A percentile compares a stretch with the other conserved stretches of the same genome.
phyloP scores from a whole-genome alignment of 2,797 vertebrate species.

The Buphagus erythrorhynchus region DNA sequence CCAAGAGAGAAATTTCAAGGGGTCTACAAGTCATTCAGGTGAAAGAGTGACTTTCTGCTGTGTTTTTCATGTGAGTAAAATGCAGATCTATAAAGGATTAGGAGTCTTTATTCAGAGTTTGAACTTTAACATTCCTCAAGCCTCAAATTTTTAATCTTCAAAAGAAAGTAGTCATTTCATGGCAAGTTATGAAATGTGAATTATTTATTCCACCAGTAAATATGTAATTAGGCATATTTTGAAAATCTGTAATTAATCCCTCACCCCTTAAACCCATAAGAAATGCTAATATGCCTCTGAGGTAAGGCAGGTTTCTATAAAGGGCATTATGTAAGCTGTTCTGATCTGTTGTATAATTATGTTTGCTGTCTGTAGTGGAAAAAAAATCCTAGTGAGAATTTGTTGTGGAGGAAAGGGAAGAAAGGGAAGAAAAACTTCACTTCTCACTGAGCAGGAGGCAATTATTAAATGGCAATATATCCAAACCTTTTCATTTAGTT shows the following conservation, averaged over 20 bases:
- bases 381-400: conserved; percentile 56
- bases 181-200: conserved; percentile 63
- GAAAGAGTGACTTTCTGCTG: conserved; percentile 18
- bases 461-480: conserved; percentile 39
- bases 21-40: conserved; percentile 17
- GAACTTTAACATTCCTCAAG: conserved; percentile 66
- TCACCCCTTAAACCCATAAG: conserved; percentile 67
- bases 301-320: conserved; percentile 59
- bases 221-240: conserved; percentile 68
- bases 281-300: conserved; percentile 73
- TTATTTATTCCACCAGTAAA: conserved; percentile 72
- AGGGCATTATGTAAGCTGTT: conserved; percentile 59
- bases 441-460: not conserved
- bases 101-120: conserved; percentile 46
- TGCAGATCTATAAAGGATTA: conserved; percentile 45
- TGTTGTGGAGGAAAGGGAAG: conserved; percentile 13
- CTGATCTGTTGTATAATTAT: conserved; percentile 64
- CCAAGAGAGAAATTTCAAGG: conserved; percentile 44
- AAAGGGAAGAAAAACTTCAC: not conserved
- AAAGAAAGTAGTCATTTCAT: conserved; percentile 64
- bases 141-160: conserved; percentile 60
- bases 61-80: conserved; percentile 53
- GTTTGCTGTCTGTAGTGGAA: conserved; percentile 51
- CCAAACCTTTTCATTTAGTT: conserved; percentile 12
- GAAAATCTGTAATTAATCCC: conserved; percentile 70